Evolutionary conservation across 2,888 invertebrate species (phyloP).

Genomic region (Morpho deidamia): DNA sequence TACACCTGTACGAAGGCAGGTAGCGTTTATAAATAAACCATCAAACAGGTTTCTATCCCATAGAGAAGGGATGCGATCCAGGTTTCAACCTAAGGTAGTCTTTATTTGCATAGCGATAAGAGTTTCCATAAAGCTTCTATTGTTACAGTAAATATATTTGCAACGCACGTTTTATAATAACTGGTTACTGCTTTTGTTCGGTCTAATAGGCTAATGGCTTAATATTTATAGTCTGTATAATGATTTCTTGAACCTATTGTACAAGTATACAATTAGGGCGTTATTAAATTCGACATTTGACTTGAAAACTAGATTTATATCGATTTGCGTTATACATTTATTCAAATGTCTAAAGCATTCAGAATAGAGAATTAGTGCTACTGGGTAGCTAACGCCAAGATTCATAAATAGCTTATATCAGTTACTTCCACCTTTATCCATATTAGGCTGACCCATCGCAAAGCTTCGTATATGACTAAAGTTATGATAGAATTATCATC

Average conservation of each 20-base stretch:
- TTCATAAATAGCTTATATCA: too few relatives aligned
- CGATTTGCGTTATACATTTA: too few relatives aligned
- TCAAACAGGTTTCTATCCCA: constrained; percentile 16
- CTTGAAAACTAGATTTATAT: not conserved
- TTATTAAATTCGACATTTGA: too few relatives aligned
- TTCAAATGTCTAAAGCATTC: too few relatives aligned
- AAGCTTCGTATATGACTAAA: too few relatives aligned
- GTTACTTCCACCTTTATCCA: too few relatives aligned
- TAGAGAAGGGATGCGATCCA: constrained; percentile 10
- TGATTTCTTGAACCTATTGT: not conserved
- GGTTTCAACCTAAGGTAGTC: not conserved
- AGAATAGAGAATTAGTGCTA: too few relatives aligned
- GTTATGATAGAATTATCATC: too few relatives aligned
- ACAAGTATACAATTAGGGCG: too few relatives aligned
- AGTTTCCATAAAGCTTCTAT: not conserved
- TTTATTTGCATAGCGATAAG: not conserved
- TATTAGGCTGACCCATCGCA: too few relatives aligned
- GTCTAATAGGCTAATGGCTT: constrained; percentile 1
- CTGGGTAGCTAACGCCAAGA: too few relatives aligned
- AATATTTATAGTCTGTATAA: not conserved
- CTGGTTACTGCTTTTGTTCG: constrained; percentile 6
- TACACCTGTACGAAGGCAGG: constrained; percentile 21
- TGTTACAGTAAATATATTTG: constrained; percentile 1
- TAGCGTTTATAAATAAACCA: constrained; percentile 20
- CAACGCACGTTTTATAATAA: constrained; percentile 2